Evolutionary conservation across 2,888 invertebrate species (phyloP).

Genomic region (Clepsis dumicolana): DNA sequence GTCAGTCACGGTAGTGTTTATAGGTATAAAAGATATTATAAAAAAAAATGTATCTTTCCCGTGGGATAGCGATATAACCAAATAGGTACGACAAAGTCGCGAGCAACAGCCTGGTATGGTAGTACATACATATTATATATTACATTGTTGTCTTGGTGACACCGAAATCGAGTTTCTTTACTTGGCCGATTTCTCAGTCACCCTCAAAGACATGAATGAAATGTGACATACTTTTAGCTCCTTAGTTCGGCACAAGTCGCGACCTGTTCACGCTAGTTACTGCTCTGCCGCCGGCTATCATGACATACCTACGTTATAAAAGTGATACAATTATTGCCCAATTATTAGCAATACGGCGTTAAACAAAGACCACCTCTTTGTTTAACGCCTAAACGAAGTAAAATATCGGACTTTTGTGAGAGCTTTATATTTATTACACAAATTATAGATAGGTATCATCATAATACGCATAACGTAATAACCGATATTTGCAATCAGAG

Average conservation of each 20-base stretch:
- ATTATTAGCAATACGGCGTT: conserved; percentile 8
- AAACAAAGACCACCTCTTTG: background rate
- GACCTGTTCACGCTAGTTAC: conserved; percentile 58
- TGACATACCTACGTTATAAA: conserved; percentile 1
- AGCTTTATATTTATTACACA: background rate
- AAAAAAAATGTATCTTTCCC: no score
- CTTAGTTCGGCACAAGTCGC: conserved; percentile 47
- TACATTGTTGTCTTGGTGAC: background rate
- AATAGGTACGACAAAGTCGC: no score
- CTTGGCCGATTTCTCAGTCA: conserved; percentile 24
- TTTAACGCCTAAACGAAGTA: conserved; percentile 7
- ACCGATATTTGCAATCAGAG: no score
- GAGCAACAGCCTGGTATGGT: no score
- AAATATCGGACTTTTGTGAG: background rate
- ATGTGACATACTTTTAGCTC: conserved; percentile 23
- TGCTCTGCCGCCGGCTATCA: conserved; percentile 11
- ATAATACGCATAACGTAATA: no score
- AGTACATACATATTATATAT: no score
- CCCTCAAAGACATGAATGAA: conserved; percentile 31
- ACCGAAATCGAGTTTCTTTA: background rate
- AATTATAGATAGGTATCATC: no score
- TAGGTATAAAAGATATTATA: no score
- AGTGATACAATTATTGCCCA: conserved; percentile 2
- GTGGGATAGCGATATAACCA: no score
- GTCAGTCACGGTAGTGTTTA: no score